These are phyloP conservation scores for Cyclopterus lumpus DNA, from an alignment of 2,797 vertebrate species.

Conservation along the genomic window DNA sequence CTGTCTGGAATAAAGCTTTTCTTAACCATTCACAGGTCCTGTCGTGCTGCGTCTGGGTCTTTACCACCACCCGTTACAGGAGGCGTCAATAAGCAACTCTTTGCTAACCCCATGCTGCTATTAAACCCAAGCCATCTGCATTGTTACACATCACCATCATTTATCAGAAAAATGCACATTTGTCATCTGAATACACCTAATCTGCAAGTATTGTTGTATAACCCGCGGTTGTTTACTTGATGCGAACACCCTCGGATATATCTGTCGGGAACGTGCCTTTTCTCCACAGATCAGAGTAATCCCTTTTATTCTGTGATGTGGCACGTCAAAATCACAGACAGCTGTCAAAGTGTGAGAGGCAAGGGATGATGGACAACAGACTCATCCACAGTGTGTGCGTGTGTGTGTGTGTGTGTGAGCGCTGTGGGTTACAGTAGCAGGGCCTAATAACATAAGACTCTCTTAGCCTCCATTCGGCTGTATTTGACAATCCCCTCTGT, in stretches of 20 bases:
- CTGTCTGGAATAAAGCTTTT: no score
- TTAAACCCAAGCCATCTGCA: neutral
- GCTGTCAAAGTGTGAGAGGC: constrained; percentile 68
- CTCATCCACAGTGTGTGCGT: constrained; percentile 16
- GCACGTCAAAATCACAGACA: constrained; percentile 59
- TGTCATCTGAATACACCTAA: constrained; percentile 2
- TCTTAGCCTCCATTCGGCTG: constrained; percentile 61
- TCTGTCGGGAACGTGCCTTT: constrained; percentile 20
- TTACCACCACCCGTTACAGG: neutral
- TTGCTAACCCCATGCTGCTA: neutral
- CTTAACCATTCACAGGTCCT: no score
- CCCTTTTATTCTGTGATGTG: constrained; percentile 48
- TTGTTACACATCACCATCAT: neutral
- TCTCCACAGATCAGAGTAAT: constrained; percentile 57
- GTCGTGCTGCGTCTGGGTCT: no score
- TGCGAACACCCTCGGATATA: constrained; percentile 5
- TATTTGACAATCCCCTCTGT: constrained; percentile 62
- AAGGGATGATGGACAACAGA: constrained; percentile 40
- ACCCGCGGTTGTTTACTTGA: constrained; percentile 28
- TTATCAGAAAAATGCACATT: neutral
- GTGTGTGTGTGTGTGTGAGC: constrained; percentile 9
- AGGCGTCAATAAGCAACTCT: neutral
- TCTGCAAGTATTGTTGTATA: constrained; percentile 10
- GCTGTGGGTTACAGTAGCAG: constrained; percentile 20
- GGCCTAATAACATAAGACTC: constrained; percentile 65